Percentiles rank a stretch among this genome's conserved stretches.
Conservation (phyloP, 2,888 invertebrate genomes). For the Drosophila nigricruria region DNA sequence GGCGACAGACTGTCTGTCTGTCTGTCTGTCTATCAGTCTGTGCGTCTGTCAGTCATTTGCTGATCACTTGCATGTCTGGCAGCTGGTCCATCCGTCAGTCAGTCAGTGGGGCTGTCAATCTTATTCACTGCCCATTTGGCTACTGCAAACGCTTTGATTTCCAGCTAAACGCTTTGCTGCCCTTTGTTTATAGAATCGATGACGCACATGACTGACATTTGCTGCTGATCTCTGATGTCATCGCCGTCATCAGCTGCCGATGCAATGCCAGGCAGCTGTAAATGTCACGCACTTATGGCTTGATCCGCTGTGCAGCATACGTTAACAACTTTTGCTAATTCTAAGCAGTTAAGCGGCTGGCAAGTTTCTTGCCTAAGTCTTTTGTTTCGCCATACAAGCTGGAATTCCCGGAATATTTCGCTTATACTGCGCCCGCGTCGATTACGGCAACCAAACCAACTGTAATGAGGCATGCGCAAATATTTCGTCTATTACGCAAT, state of each 20-base stretch:
- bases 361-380: conserved; percentile 71
- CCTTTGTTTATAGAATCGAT: conserved; percentile 67
- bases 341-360: conserved; percentile 32
- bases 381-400: conserved; percentile 65
- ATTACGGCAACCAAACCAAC: conserved; percentile 73
- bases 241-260: conserved; percentile 49
- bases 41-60: conserved; percentile 35
- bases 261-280: conserved; percentile 42
- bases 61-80: conserved; percentile 42
- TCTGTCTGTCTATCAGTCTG: conserved; percentile 26
- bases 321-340: conserved; percentile 25
- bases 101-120: conserved; percentile 54
- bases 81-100: conserved; percentile 12
- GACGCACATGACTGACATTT: conserved; percentile 79
- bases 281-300: conserved; percentile 56
- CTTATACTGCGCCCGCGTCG: conserved; percentile 56
- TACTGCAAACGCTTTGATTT: conserved; percentile 49
- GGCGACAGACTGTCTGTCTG: conserved; percentile 55
- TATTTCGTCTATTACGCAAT: conserved; percentile 76
- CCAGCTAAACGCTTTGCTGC: conserved; percentile 58
- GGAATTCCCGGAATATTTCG: conserved; percentile 65
- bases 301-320: conserved; percentile 8
- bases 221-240: conserved; percentile 75
- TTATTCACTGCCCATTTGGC: conserved; percentile 48
- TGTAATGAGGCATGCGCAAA: conserved; percentile 79